Conservation (phyloP, 2,888 invertebrate species). For the Corythucha ciliata region DNA sequence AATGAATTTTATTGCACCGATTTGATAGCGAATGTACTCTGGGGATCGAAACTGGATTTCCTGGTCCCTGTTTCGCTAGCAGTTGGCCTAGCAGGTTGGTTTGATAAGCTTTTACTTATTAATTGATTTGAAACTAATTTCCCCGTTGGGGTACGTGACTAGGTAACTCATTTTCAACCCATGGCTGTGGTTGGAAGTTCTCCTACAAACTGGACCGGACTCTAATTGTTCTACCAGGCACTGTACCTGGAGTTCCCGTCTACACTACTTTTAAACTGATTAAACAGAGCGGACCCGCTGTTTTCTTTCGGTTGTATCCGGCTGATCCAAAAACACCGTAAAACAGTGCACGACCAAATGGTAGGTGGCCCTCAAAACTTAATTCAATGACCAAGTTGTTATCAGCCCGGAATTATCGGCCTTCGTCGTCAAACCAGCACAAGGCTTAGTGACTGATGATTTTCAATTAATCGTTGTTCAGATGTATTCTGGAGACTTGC, state of each 20-base stretch:
- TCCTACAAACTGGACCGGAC: background rate
- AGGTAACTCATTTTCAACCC: conserved; percentile 14
- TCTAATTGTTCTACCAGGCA: conserved; percentile 15
- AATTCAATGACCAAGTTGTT: too few species aligned
- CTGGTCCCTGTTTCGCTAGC: conserved; percentile 5
- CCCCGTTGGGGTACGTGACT: background rate
- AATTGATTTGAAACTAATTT: background rate
- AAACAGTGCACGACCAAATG: too few species aligned
- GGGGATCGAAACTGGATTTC: conserved; percentile 13
- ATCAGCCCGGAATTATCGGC: too few species aligned
- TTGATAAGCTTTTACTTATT: background rate
- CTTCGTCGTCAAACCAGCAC: conserved; percentile 16
- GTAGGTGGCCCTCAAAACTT: too few species aligned
- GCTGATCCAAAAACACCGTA: background rate
- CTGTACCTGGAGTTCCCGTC: conserved; percentile 9
- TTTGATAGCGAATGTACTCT: conserved; percentile 1
- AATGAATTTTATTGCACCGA: background rate
- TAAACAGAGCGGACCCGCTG: background rate
- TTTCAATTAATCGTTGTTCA: conserved; percentile 17
- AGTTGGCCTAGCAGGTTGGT: conserved; percentile 4
- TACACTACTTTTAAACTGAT: conserved; percentile 12
- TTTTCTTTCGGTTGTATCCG: background rate
- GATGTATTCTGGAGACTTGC: conserved; percentile 5
- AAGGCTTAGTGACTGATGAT: conserved; percentile 7
- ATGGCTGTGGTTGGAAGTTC: conserved; percentile 12